These are phyloP conservation scores for Torymus tubicola DNA, from an alignment of 2,888 invertebrate genomes.

Conservation along the genomic window DNA sequence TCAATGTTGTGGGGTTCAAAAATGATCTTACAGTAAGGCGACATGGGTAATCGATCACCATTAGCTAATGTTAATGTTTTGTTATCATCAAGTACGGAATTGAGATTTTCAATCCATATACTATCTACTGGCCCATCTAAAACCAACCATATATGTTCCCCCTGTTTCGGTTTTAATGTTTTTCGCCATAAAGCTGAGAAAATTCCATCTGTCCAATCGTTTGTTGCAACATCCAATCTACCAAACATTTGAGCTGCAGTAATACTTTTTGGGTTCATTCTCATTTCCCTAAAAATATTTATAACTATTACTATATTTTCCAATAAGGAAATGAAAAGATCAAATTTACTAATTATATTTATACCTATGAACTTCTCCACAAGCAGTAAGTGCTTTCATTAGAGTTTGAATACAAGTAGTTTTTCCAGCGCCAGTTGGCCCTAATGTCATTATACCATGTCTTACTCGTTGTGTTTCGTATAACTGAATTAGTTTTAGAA, in stretches of 20 bases:
- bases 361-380: conserved; percentile 89
- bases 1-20: conserved; percentile 99
- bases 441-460: conserved; percentile 97
- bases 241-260: conserved; percentile 99
- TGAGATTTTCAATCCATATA: conserved; percentile 98
- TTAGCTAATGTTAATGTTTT: conserved; percentile 96
- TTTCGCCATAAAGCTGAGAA: conserved; percentile 98
- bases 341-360: conserved; percentile 31
- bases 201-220: conserved; percentile 99
- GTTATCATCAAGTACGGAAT: conserved; percentile 97
- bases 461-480: conserved; percentile 97
- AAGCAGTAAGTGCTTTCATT: conserved; percentile 93
- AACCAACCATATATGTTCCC: conserved; percentile 94
- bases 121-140: conserved; percentile 98
- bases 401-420: conserved; percentile 93
- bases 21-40: conserved; percentile 95
- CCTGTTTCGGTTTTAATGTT: conserved; percentile 90
- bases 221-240: conserved; percentile 95
- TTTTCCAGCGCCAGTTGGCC: conserved; percentile 96
- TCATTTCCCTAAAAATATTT: conserved; percentile 85
- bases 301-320: not conserved
- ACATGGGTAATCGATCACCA: conserved; percentile 96
- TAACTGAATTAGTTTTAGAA: conserved; percentile 94
- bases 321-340: not conserved
- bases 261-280: conserved; percentile 99